Conservation (phyloP, 2,797 vertebrate species). For the Salmo trutta region DNA sequence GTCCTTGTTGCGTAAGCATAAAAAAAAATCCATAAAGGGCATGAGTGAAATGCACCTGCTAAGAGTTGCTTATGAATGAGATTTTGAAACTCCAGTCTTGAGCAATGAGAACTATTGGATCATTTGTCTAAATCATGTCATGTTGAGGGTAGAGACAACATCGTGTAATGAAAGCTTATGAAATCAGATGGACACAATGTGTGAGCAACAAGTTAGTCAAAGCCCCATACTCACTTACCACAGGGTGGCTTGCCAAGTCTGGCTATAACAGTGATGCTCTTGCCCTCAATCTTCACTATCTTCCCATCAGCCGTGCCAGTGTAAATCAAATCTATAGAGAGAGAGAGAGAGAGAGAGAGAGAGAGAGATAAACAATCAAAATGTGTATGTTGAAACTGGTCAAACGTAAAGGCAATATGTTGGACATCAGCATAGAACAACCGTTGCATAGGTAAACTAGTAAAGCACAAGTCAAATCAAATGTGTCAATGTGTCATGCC, state of each 20-base stretch:
- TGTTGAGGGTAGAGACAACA: background rate
- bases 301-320: conserved; percentile 92
- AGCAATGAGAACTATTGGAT: background rate
- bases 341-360: background rate
- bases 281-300: conserved; percentile 88
- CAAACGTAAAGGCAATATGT: background rate
- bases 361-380: background rate
- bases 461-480: background rate
- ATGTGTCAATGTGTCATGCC: background rate
- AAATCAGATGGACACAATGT: background rate
- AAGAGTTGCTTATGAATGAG: background rate
- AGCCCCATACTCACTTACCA: conserved; percentile 75
- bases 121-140: background rate
- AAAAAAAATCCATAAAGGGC: background rate
- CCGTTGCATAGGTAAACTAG: no score
- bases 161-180: conserved; percentile 7
- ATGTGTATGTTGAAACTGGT: conserved; percentile 4
- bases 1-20: no score
- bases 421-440: background rate
- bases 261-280: conserved; percentile 79
- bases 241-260: conserved; percentile 86
- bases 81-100: background rate
- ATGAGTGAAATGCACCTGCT: background rate
- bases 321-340: conserved; percentile 84
- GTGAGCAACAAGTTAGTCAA: background rate